Percentiles rank a stretch among this genome's conserved stretches.
phyloP scores from a whole-genome alignment of 2,888 invertebrate species.

The Belgica antarctica region DNA sequence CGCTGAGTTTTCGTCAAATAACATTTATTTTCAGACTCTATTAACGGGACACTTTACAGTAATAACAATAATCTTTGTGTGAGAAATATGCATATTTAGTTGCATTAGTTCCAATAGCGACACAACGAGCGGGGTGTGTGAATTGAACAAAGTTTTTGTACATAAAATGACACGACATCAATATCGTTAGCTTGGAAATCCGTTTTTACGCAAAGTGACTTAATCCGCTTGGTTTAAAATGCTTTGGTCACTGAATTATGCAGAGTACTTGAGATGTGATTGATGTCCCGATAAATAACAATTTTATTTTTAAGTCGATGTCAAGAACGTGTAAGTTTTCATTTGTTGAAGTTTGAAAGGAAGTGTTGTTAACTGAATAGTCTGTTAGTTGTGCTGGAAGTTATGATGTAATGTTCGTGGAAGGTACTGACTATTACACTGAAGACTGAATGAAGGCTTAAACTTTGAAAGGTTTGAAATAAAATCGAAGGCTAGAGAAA shows the following conservation, averaged over 20 bases:
- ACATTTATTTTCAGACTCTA: neutral
- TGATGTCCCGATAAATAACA: too few species aligned
- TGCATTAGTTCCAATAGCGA: slow-evolving; percentile 4
- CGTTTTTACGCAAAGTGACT: neutral
- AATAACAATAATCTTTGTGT: slow-evolving; percentile 40
- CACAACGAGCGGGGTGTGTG: neutral
- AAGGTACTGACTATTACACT: too few species aligned
- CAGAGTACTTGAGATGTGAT: slow-evolving; percentile 8
- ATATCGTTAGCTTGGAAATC: slow-evolving; percentile 27
- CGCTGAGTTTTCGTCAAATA: neutral
- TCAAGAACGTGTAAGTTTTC: too few species aligned
- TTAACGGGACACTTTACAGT: slow-evolving; percentile 37
- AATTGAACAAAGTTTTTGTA: neutral
- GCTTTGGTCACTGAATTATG: neutral
- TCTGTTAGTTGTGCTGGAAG: too few species aligned
- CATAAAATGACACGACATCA: slow-evolving; percentile 8
- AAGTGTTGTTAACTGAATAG: too few species aligned
- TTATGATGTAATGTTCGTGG: too few species aligned
- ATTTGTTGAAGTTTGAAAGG: too few species aligned
- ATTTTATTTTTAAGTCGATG: too few species aligned
- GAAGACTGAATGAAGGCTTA: too few species aligned
- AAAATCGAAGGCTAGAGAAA: too few species aligned
- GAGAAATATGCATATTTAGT: slow-evolving; percentile 37
- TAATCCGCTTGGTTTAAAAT: slow-evolving; percentile 12
- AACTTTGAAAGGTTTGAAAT: too few species aligned